A percentile compares a stretch with the other conserved stretches of the same genome.
phyloP scores from a whole-genome alignment of 2,113 vertebrate species.

The Miniopterus natalensis region DNA sequence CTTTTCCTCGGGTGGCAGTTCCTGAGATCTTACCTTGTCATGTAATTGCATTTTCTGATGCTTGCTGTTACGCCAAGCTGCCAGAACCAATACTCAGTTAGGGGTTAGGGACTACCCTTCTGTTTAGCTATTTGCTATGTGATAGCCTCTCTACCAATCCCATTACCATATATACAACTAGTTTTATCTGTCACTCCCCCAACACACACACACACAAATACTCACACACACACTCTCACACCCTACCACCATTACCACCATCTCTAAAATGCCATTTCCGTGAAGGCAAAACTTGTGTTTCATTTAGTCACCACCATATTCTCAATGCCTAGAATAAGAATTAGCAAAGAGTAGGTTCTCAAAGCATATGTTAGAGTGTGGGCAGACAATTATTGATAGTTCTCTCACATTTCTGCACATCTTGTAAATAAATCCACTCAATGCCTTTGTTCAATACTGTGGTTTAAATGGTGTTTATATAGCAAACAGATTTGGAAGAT shows the following conservation, averaged over 20 bases:
- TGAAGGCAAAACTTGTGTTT: neutral
- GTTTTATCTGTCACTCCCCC: neutral
- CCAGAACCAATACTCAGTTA: neutral
- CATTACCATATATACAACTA: neutral
- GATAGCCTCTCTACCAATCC: neutral
- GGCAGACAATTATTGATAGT: neutral
- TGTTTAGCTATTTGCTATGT: neutral
- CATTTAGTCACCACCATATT: neutral
- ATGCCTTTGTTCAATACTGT: neutral
- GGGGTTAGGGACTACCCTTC: neutral
- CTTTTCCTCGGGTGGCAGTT: neutral
- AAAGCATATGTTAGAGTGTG: neutral
- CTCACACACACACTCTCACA: too few species aligned
- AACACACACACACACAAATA: neutral
- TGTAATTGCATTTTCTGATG: neutral
- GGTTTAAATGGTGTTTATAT: neutral
- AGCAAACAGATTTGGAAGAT: neutral
- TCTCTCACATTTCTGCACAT: neutral
- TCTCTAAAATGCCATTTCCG: neutral
- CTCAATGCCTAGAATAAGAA: neutral
- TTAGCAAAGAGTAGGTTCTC: neutral
- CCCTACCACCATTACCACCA: neutral
- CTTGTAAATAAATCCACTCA: neutral
- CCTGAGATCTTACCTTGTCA: neutral
- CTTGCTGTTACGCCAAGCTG: neutral